Evolutionary conservation across 2,113 vertebrate species (phyloP).

Genomic region (Dryoscopus gambensis): DNA sequence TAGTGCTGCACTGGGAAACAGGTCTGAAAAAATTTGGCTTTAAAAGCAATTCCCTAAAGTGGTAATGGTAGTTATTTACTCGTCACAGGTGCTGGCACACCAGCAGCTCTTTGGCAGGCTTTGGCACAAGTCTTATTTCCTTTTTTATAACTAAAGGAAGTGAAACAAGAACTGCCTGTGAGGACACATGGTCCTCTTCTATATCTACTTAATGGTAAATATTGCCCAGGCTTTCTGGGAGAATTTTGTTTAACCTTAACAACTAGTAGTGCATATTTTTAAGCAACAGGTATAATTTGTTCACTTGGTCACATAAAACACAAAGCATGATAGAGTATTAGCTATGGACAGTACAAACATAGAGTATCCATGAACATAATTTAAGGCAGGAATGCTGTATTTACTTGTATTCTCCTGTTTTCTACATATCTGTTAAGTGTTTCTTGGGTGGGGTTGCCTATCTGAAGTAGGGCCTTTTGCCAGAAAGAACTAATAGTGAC

Average conservation of each 20-base stretch:
- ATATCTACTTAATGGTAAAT: background rate
- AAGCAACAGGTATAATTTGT: background rate
- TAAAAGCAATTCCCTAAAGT: background rate
- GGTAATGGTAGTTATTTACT: background rate
- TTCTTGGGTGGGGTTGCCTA: background rate
- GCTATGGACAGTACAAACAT: background rate
- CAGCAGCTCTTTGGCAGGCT: background rate
- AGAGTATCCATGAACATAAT: background rate
- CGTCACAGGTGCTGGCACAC: background rate
- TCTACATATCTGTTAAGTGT: background rate
- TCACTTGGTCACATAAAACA: background rate
- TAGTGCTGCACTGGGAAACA: background rate
- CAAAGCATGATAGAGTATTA: background rate
- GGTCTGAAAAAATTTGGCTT: background rate
- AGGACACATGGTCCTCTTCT: background rate
- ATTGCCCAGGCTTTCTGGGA: background rate
- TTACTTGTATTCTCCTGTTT: background rate
- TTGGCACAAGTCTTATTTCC: background rate
- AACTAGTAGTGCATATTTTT: background rate
- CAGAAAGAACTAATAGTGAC: background rate
- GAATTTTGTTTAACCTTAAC: background rate
- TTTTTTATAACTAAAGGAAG: background rate
- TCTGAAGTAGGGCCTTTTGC: background rate
- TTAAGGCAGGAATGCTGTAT: background rate
- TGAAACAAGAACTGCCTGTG: background rate